Base-by-base conservation (phyloP, 2,797 vertebrate species). In the Coccyzus lansbergi region DNA sequence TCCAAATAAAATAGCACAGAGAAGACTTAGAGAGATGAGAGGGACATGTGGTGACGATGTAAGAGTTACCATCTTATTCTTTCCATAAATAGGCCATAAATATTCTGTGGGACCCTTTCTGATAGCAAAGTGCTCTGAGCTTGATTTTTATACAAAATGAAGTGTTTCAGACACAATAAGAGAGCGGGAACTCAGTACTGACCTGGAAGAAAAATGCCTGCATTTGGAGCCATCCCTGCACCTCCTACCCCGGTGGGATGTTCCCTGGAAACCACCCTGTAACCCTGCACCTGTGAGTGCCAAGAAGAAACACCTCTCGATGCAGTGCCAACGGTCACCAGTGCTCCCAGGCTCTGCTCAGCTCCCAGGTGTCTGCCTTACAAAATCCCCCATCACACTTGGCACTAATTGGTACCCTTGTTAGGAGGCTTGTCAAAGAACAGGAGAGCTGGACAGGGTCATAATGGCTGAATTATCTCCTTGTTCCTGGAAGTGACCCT, bases 381-480 rank as follows among this genome's bases (percentile, higher is more conserved):
- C 58, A 87, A 94, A 91, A 86, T 62, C 90, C 88, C 58, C 86
- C 86, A 74, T 83, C 88, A 72, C 88, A 79, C 90, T 94, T 94
- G 68, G 93, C 88, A 40, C 96, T 96, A 95, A 96, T 95, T 96
- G 92, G 86, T 91, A 91, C 84, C 69, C 93, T 96, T 92, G 84
- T 93, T 93, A 92, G 95, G 71, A 89, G 58, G 88, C 84, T 96
- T 96, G 95, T 95, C 88, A 93, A 94, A 94, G 90, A 92, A 48
- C 6, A 0, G 38, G 91, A 81, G 90, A 91, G 67, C 59, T 0
- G 36, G 72, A 78, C 10, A 19, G 94, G 96, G 94, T 96, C 92
- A 94, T 78, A 92, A 93, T 93, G 92, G 90, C 91, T 92, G 96
- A 95, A 93, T 97, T 97, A 95, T 94, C 95, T 96, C 94, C 95